Percentiles rank a stretch among this genome's conserved stretches.
Conservation (phyloP, 35 echinoderm and acorn worm genomes). For the Stichopus chloronotus region DNA sequence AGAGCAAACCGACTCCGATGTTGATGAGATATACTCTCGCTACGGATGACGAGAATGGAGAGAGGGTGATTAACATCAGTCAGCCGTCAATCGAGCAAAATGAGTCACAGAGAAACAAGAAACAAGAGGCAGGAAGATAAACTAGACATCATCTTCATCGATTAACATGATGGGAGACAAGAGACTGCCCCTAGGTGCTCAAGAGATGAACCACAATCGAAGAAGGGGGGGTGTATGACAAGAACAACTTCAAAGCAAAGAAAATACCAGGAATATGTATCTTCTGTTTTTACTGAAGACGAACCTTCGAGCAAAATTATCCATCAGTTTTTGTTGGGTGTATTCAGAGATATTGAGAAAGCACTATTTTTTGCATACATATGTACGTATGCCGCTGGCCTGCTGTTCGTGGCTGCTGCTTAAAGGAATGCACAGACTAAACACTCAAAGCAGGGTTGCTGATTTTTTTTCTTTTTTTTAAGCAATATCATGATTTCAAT, state of each 20-base stretch:
- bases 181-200: constrained; percentile 6
- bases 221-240: not conserved
- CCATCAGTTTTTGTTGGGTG: constrained; percentile 1
- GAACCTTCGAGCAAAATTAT: constrained; percentile 5
- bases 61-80: not conserved
- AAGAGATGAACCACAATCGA: not conserved
- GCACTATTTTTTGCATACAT: not conserved
- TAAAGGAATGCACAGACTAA: too few species aligned
- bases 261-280: not conserved
- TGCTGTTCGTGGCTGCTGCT: not conserved
- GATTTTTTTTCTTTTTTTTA: not conserved
- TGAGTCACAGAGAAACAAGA: not conserved
- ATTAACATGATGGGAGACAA: constrained; percentile 16
- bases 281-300: not conserved
- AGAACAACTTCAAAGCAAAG: not conserved
- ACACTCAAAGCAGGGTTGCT: not conserved
- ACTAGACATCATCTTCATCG: not conserved
- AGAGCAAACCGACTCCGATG: not conserved
- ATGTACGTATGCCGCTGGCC: not conserved
- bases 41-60: not conserved
- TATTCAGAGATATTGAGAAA: not conserved
- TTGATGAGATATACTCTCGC: not conserved
- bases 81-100: not conserved
- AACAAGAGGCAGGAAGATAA: not conserved
- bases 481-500: not conserved